Evolutionary conservation across 2,888 invertebrate species (phyloP).

Genomic region (Troilus luridus): DNA sequence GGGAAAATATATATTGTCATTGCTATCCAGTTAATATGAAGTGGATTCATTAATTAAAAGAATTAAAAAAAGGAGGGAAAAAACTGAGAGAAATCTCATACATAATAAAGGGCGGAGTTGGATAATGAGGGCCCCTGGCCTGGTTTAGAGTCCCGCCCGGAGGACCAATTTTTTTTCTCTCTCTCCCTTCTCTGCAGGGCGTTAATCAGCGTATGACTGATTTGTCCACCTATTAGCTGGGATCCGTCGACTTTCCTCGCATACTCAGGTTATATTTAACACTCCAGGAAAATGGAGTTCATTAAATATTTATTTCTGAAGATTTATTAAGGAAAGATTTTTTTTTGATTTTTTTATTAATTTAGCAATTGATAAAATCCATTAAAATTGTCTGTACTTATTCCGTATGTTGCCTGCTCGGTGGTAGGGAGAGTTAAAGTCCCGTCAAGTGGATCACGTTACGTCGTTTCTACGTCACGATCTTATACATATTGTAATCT

Average conservation of each 20-base stretch:
- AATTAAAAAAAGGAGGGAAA: conserved; percentile 46
- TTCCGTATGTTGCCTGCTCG: no score
- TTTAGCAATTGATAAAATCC: background rate
- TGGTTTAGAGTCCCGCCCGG: conserved; percentile 50
- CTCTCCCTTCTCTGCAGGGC: conserved; percentile 8
- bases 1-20: background rate
- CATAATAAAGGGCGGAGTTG: conserved; percentile 55
- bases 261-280: background rate
- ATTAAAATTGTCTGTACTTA: background rate
- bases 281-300: background rate
- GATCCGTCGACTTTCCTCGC: conserved; percentile 35
- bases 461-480: no score
- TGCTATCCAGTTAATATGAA: conserved; percentile 54
- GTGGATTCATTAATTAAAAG: conserved; percentile 58
- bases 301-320: background rate
- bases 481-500: no score
- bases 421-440: no score
- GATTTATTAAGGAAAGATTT: no score
- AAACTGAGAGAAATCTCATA: conserved; percentile 51
- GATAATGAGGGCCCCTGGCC: conserved; percentile 56
- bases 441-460: no score
- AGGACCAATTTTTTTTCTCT: conserved; percentile 55
- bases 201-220: conserved; percentile 57
- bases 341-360: background rate
- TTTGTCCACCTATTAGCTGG: conserved; percentile 50